Evolutionary conservation across 2,888 invertebrate genomes (phyloP), one percentile per base, ranked within the genome.

Genomic region (Torymus auratus): DNA sequence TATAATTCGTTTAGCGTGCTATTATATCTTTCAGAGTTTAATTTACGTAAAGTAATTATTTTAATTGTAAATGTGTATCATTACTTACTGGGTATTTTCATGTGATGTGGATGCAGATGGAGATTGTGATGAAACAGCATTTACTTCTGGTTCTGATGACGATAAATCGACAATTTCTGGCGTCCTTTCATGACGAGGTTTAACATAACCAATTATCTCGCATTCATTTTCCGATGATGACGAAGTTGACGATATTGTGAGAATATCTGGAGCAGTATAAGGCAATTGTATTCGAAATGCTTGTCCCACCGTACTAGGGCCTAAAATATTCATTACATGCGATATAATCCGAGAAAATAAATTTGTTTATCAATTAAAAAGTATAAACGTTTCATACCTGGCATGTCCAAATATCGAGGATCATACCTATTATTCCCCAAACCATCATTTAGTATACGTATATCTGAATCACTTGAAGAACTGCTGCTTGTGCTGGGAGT

Each of bases 121-220:
- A 23, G 71, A 53, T 52, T 55, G 55, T 17, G 17, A 10, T 15
- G 69, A 1, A 15, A 14, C n/a, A 69, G 53, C 60, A 11, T 13
- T 92, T 84, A 92, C 92, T 83, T 92, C 93, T 52, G 15, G 62
- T 85, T 93, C 93, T 2, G 93, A 93, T n/a, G 92, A 93, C 13
- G 92, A 88, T 78, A 94, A 87, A 84, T 94, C 93, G 17, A 94
- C 93, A 0, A 94, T 92, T 87, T 94, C 94, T 0, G 95, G 95
- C 60, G 95, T 94, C 78, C 95, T 91, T 84, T 94, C 94, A 83
- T 92, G 92, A 81, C 93, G 94, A 56, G 95, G 94, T 87, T 94
- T 94, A 52, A 95, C 93, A 86, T 93, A 94, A 2, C 93, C 94
- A 12, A 95, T 92, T 72, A 95, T 92, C 88, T 93, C 92, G 41